Base-by-base conservation (phyloP, 92 coral and sea anemone genomes). In the Porites lobata region DNA sequence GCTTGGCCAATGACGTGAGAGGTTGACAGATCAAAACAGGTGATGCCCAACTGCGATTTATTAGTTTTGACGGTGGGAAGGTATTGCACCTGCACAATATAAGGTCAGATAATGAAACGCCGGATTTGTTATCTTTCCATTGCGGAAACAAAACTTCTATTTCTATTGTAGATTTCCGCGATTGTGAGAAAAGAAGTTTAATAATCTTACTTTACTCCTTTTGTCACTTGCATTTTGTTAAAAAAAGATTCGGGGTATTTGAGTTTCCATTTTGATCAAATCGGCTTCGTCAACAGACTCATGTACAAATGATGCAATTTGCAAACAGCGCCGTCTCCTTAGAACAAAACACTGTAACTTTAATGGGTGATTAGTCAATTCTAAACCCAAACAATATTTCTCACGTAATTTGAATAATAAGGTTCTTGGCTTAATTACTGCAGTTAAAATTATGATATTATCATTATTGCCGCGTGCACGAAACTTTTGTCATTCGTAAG, bases 21-120 rank as follows among this genome's bases (percentile, higher is more conserved):
- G 50, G 32, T 83, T 59, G 87, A 72, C 67, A 72, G 47, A 72
- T 18, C 1, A 8, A 54, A 77, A 58, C 87, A 83, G 87, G 87
- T 83, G 87, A 38, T 69, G 20, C 54, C 75, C 12, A 9, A 53
- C n/a, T n/a, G 75, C 18, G 75, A 66, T 52, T 66, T 50, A 72
- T 50, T 62, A 7, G 61, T 61, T 43, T 62, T 57, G 43, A 1
- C 3, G 13, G 50, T 10, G n/a, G n/a, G 72, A 4, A 38, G 26
- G 72, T 22, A n/a, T 47, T 61, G 57, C 79, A 63, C 72, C 79
- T 83, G 87, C 22, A 15, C 57, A 57, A 51, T 4, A 73, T n/a
- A 83, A 19, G 72, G 9, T 75, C 21, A 50, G 15, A 78, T 8
- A 26, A 69, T 26, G 70, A 24, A 32, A 50, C 7, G 20, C 21